phyloP scores from a whole-genome alignment of 2,888 invertebrate species.

The Sicus ferrugineus region DNA sequence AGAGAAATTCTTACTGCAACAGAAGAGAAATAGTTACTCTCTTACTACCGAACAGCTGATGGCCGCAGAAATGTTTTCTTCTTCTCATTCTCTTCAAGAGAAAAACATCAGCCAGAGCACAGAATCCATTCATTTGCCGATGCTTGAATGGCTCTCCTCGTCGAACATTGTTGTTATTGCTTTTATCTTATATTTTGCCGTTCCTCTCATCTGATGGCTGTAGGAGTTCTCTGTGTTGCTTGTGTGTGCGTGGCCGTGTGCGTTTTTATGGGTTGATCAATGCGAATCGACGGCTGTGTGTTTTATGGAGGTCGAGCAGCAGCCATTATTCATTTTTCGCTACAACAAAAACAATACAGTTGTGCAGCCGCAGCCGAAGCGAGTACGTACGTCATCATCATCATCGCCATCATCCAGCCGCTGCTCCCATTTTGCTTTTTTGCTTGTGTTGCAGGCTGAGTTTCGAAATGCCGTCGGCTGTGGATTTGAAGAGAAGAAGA shows the following conservation, averaged over 20 bases:
- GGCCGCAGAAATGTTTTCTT: no score
- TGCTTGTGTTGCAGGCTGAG: neutral
- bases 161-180: slow-evolving; percentile 29
- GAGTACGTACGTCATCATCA: slow-evolving; percentile 26
- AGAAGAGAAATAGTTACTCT: no score
- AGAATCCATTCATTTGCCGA: slow-evolving; percentile 39
- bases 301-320: slow-evolving; percentile 58
- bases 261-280: slow-evolving; percentile 59
- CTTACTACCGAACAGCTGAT: no score
- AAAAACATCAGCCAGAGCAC: neutral
- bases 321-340: slow-evolving; percentile 64
- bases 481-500: no score
- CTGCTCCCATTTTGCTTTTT: slow-evolving; percentile 1
- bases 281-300: slow-evolving; percentile 59
- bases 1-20: no score
- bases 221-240: slow-evolving; percentile 35
- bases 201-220: slow-evolving; percentile 25
- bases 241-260: slow-evolving; percentile 42
- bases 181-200: slow-evolving; percentile 27
- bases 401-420: no score
- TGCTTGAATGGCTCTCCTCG: slow-evolving; percentile 47
- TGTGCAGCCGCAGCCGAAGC: slow-evolving; percentile 17
- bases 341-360: slow-evolving; percentile 19
- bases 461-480: slow-evolving; percentile 19
- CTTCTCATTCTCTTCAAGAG: no score